Base-by-base conservation (phyloP, 2,113 vertebrate species). In the Diadophis punctatus region DNA sequence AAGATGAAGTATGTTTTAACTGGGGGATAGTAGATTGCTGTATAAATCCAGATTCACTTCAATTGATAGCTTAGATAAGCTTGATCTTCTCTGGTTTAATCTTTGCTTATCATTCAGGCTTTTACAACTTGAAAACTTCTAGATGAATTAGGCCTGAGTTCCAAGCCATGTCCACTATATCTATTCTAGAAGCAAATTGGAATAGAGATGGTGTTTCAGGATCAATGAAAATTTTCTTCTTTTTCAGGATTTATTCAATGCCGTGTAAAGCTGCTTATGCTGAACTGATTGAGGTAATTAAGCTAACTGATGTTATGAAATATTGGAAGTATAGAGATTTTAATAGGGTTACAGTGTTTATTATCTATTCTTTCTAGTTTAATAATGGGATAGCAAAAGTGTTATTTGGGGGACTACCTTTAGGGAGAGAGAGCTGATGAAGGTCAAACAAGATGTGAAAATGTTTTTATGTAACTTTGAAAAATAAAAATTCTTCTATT, bases 201-300 rank as follows among this genome's bases (percentile, higher is more conserved):
- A 58, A 56, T 55, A 20, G 84, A 68, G n/a, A 6, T 63, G 46
- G 52, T 63, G 53, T 84, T 25, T 0, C 34, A 84, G 68, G 80
- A 84, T 74, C 53, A 0, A 0, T 10, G 95, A 34, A 11, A 90
- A 0, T 94, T 3, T 95, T 53, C 23, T 95, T 95, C 39, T 96
- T 92, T 98, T 97, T 9, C 96, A 99, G 99, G 95, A 98, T 99
- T 18, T 98, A 95, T 93, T 98, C 98, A 1, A 98, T 99, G 95
- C 98, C 99, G 0, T 99, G 99, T 90, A 93, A 97, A 88, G 93
- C 95, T 86, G 98, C 97, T 20, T 98, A 98, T 95, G 97, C 99
- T 87, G 98, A 98, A 88, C 94, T 89, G 23, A 97, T 95, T 0
- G 97, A 99, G 98, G 99, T 99, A 98, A 95, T 52, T 93, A 92